Percentiles rank a stretch among this genome's conserved stretches.
These are phyloP conservation scores for Melanaphis sacchari DNA, from an alignment of 1,140 invertebrate genomes.

Conservation along the genomic window DNA sequence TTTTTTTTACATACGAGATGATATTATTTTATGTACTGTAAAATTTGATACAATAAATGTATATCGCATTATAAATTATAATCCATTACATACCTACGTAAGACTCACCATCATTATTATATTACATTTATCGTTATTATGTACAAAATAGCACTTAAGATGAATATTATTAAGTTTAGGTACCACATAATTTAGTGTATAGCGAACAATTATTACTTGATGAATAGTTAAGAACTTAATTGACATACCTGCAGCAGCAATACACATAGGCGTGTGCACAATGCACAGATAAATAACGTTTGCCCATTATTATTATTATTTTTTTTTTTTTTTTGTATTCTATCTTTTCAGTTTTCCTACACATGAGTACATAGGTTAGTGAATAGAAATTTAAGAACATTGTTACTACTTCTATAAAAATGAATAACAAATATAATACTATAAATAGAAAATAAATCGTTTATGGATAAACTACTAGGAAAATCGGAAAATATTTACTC, in stretches of 20 bases:
- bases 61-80: neutral
- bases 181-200: neutral
- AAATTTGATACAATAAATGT: neutral
- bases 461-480: neutral
- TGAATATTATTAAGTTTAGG: constrained; percentile 4
- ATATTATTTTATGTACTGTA: neutral
- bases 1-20: neutral
- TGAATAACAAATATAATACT: neutral
- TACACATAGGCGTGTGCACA: neutral
- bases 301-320: no score
- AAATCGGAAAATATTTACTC: neutral
- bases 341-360: neutral
- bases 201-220: neutral
- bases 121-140: neutral
- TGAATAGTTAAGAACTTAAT: neutral
- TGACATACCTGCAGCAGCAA: neutral
- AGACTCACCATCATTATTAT: neutral
- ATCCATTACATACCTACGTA: neutral
- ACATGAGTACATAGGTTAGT: neutral
- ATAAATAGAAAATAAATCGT: neutral
- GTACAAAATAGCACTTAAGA: neutral
- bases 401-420: neutral
- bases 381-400: neutral
- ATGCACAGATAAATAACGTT: neutral
- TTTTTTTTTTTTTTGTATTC: neutral